Evolutionary conservation across 2,888 invertebrate species (phyloP).

Genomic region (Parthenolecanium corni): DNA sequence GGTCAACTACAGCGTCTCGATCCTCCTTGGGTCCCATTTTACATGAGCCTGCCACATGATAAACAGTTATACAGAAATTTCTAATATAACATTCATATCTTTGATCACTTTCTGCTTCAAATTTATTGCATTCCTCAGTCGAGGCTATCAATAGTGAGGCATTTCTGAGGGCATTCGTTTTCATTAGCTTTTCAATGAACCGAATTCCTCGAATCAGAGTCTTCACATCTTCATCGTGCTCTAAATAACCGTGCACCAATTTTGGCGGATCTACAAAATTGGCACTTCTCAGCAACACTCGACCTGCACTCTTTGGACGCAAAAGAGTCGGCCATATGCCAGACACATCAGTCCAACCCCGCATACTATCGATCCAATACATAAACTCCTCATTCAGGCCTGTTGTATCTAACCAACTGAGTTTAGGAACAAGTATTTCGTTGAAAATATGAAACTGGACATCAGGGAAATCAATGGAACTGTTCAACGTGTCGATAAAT

Average conservation of each 20-base stretch:
- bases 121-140: background rate
- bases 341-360: background rate
- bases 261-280: background rate
- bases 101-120: background rate
- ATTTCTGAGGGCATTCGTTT: background rate
- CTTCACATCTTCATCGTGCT: background rate
- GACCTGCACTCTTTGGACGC: slow-evolving; percentile 8
- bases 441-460: background rate
- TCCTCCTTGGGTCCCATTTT: slow-evolving; percentile 16
- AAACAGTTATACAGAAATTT: background rate
- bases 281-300: background rate
- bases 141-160: background rate
- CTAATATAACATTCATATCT: background rate
- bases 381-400: background rate
- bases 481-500: background rate
- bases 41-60: slow-evolving; percentile 4
- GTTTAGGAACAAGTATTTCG: background rate
- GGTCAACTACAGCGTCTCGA: background rate
- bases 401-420: background rate
- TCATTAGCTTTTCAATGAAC: background rate
- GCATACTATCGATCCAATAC: background rate
- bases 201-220: background rate
- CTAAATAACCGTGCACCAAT: slow-evolving; percentile 1
- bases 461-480: background rate
- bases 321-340: background rate